Conservation (phyloP, 2,113 vertebrate species). For the Polyodon spathula region DNA sequence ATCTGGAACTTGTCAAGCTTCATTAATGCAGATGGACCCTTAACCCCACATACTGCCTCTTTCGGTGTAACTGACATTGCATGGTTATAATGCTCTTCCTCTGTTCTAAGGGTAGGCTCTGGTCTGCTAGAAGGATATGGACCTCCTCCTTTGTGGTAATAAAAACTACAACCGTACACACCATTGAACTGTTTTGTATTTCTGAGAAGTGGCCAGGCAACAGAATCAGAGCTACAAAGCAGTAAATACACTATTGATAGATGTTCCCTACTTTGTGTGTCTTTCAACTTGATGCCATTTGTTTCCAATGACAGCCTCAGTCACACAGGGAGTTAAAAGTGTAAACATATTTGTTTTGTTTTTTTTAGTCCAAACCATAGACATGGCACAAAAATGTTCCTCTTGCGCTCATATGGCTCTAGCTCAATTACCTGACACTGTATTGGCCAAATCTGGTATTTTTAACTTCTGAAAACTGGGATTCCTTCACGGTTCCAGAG, state of each 20-base stretch:
- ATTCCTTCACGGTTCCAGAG: conserved; percentile 25
- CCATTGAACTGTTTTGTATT: conserved; percentile 25
- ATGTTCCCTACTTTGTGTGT: conserved; percentile 1
- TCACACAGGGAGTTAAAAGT: conserved; percentile 19
- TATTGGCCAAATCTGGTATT: conserved; percentile 18
- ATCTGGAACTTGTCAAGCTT: not conserved
- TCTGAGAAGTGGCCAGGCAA: conserved; percentile 16
- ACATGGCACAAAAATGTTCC: conserved; percentile 13
- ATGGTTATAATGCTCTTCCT: conserved; percentile 14
- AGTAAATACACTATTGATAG: conserved; percentile 17
- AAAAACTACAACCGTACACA: conserved; percentile 21
- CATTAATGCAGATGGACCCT: conserved; percentile 16
- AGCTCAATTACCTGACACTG: conserved; percentile 20
- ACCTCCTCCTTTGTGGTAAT: conserved; percentile 14
- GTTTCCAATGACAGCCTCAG: conserved; percentile 11
- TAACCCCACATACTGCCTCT: conserved; percentile 15
- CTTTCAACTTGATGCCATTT: conserved; percentile 15
- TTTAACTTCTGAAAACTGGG: conserved; percentile 23
- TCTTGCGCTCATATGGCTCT: conserved; percentile 8
- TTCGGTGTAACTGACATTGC: conserved; percentile 13
- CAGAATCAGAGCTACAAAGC: conserved; percentile 22
- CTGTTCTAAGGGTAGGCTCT: conserved; percentile 7
- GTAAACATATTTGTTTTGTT: conserved; percentile 21
- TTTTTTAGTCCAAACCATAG: conserved; percentile 21
- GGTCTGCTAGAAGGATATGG: conserved; percentile 6